Base-by-base conservation (phyloP, 2,888 invertebrate genomes). In the Oxycera nigricornis region DNA sequence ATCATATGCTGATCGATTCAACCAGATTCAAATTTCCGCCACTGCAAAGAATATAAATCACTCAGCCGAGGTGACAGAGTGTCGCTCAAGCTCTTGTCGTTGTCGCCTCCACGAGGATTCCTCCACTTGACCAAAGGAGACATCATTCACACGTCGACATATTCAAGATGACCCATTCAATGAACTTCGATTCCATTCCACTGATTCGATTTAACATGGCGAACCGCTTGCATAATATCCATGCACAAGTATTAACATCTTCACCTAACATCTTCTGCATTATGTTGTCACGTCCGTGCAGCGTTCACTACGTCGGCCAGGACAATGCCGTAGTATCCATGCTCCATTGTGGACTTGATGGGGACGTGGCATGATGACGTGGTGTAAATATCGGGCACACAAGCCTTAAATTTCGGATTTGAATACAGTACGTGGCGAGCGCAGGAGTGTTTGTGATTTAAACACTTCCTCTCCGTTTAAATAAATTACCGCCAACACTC, bases 401-500 rank as follows among this genome's bases (percentile, higher is more conserved):
- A 50, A n/a, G 6, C 41, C 65, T 28, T 46, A 30, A 11, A 20
- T 39, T 17, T 46, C 28, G 67, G 17, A 50, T 46, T 68, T 46
- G 50, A 46, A 50, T 68, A 50, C 46, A 50, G 68, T 65, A 22
- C 65, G 46, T 17, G 68, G 50, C 50, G 68, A 28, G 61, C 61
- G 52, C 26, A 41, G 70, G 65, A 55, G 72, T 67, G 75, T 75
- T 61, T 65, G 73, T 75, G 75, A 75, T 75, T 75, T 75, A 75
- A 75, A 55, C 75, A 75, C 75, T 75, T 75, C 75, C 75, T 73
- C 68, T 70, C 52, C 68, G 73, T 75, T 75, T 75, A 75, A 75
- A 75, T 75, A 75, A 75, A 75, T 75, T 68, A 75, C 75, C 73
- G 72, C 72, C 62, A 52, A 41, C 52, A 61, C 52, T 7, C 14